These are phyloP conservation scores for Merops nubicus DNA, from an alignment of 2,113 vertebrate species.

Conservation along the genomic window DNA sequence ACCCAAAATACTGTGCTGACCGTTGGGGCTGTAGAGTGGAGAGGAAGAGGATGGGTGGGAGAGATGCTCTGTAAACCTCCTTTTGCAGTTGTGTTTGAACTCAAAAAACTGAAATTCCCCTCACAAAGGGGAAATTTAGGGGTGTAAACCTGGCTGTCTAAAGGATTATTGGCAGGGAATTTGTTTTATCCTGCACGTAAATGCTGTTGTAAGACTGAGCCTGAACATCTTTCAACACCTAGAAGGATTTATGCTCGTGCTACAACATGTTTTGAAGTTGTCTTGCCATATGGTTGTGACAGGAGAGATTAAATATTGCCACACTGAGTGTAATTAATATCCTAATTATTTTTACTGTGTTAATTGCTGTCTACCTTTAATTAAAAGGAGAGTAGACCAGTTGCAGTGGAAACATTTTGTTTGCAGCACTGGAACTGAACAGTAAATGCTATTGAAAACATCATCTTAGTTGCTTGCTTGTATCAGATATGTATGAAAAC, in stretches of 20 bases:
- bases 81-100: not conserved
- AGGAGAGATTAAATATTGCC: not conserved
- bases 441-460: not conserved
- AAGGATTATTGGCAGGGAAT: not conserved
- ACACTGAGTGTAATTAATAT: not conserved
- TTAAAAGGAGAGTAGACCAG: not conserved
- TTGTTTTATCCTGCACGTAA: not conserved
- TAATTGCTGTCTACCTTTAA: not conserved
- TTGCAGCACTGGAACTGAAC: not conserved
- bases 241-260: not conserved
- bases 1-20: not conserved
- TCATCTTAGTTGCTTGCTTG: not conserved
- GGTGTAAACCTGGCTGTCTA: not conserved
- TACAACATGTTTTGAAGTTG: not conserved
- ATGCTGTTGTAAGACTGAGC: not conserved
- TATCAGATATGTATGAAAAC: not conserved
- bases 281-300: not conserved
- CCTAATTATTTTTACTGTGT: conserved; percentile 27
- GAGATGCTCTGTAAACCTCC: not conserved
- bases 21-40: not conserved
- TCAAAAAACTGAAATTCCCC: too few relatives aligned
- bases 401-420: not conserved
- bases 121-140: not conserved
- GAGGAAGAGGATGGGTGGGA: not conserved
- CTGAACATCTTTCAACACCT: not conserved